Evolutionary conservation across 1,140 invertebrate genomes (phyloP).

Genomic region (Drosophila sucinea): DNA sequence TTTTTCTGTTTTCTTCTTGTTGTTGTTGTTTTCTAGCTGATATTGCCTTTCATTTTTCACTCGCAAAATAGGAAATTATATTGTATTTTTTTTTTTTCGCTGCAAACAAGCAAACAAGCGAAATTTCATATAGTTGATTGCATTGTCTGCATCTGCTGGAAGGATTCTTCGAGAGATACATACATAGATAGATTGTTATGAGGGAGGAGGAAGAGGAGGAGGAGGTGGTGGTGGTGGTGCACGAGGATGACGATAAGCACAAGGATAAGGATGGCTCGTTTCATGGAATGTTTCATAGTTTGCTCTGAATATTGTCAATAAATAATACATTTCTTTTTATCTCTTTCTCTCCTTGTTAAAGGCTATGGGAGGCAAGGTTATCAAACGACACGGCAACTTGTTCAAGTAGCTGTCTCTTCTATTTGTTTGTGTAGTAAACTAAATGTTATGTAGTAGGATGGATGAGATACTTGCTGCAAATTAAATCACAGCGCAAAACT

Average conservation of each 20-base stretch:
- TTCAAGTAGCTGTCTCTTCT: not conserved
- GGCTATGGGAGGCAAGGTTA: not conserved
- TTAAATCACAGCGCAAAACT: too few species aligned
- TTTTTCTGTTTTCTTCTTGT: not conserved
- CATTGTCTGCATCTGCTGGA: constrained; percentile 41
- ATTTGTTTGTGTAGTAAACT: too few species aligned
- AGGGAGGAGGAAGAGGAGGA: not conserved
- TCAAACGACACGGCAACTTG: not conserved
- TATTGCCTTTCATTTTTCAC: constrained; percentile 50
- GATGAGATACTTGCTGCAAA: too few species aligned
- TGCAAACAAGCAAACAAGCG: constrained; percentile 45
- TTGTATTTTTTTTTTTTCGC: constrained; percentile 37
- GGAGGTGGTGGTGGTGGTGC: not conserved
- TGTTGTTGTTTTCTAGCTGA: constrained; percentile 1
- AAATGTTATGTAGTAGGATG: too few species aligned
- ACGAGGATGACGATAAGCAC: not conserved
- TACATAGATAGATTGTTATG: not conserved
- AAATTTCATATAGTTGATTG: constrained; percentile 63
- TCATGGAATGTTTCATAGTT: constrained; percentile 39
- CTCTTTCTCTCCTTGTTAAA: constrained; percentile 26
- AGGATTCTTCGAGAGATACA: constrained; percentile 34
- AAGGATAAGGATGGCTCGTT: not conserved
- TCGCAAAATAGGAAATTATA: constrained; percentile 48
- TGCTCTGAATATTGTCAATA: constrained; percentile 53
- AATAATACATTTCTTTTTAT: constrained; percentile 36